Percentiles rank a stretch among this genome's conserved stretches.
Evolutionary conservation across 2,797 vertebrate species (phyloP).

Genomic region (Molothrus aeneus): DNA sequence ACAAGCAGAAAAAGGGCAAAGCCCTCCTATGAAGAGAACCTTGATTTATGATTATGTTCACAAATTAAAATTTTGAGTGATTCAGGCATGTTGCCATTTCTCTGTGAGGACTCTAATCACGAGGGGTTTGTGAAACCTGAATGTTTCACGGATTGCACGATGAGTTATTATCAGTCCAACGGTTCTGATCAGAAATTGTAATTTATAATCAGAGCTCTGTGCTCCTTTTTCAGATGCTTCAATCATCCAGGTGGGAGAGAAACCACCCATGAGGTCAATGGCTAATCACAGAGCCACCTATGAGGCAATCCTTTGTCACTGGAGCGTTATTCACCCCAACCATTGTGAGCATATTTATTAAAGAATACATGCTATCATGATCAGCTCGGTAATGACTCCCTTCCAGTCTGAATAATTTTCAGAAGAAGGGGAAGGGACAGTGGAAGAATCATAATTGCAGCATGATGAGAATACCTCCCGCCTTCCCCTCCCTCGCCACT

Average conservation of each 20-base stretch:
- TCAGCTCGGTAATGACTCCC: not conserved
- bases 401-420: not conserved
- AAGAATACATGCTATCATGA: not conserved
- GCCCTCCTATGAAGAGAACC: not conserved
- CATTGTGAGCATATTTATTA: not conserved
- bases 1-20: not conserved
- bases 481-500: not conserved
- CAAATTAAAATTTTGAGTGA: slow-evolving; percentile 36
- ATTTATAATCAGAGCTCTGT: slow-evolving; percentile 48
- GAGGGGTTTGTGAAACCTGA: slow-evolving; percentile 38
- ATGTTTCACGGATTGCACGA: not conserved
- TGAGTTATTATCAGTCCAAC: slow-evolving; percentile 15
- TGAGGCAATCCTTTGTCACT: not conserved
- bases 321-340: not conserved
- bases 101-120: slow-evolving; percentile 20
- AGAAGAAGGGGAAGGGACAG: not conserved
- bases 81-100: slow-evolving; percentile 23
- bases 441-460: not conserved
- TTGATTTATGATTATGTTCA: slow-evolving; percentile 32
- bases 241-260: slow-evolving; percentile 12
- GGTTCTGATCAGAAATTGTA: slow-evolving; percentile 12
- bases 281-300: slow-evolving; percentile 29
- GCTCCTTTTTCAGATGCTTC: slow-evolving; percentile 17
- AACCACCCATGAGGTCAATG: not conserved
- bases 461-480: not conserved